Percentiles rank a stretch among this genome's conserved stretches.
Conservation (phyloP, 1,140 invertebrate species). For the Neomicropteryx cornuta region DNA sequence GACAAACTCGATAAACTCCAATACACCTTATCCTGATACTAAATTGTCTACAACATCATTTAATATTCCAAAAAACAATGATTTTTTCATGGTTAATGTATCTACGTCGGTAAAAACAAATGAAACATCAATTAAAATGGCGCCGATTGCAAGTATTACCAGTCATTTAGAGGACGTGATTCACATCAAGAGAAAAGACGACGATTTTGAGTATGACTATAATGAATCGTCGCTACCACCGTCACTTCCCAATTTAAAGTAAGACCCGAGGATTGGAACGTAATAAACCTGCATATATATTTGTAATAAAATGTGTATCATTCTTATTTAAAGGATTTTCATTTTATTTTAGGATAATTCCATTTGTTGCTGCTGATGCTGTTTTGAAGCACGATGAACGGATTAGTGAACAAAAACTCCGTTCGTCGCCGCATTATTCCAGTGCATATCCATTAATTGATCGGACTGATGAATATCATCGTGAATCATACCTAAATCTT, state of each 20-base stretch:
- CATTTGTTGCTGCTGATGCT: constrained; percentile 69
- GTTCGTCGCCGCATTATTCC: too few species aligned
- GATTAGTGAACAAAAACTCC: constrained; percentile 21
- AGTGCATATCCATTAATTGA: too few species aligned
- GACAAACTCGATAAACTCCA: too few species aligned
- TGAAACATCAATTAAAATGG: too few species aligned
- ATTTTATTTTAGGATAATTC: constrained; percentile 56
- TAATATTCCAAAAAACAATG: constrained; percentile 16
- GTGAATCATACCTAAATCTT: too few species aligned
- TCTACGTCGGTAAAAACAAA: constrained; percentile 15
- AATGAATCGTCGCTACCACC: constrained; percentile 59
- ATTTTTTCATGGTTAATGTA: constrained; percentile 16
- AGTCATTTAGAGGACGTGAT: constrained; percentile 24
- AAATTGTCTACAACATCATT: constrained; percentile 13
- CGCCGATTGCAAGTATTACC: constrained; percentile 19
- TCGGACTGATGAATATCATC: too few species aligned
- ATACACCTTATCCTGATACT: too few species aligned
- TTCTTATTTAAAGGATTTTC: constrained; percentile 8
- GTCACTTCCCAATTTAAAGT: constrained; percentile 60
- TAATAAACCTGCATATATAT: too few species aligned
- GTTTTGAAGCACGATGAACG: constrained; percentile 36
- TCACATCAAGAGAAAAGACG: constrained; percentile 37
- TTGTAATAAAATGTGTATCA: not conserved
- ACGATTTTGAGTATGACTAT: constrained; percentile 55
- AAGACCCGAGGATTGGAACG: too few species aligned